Evolutionary conservation across 92 coral and sea anemone genomes (phyloP), one percentile per base, ranked within the genome.

Genomic region (Epizoanthus ramosus): DNA sequence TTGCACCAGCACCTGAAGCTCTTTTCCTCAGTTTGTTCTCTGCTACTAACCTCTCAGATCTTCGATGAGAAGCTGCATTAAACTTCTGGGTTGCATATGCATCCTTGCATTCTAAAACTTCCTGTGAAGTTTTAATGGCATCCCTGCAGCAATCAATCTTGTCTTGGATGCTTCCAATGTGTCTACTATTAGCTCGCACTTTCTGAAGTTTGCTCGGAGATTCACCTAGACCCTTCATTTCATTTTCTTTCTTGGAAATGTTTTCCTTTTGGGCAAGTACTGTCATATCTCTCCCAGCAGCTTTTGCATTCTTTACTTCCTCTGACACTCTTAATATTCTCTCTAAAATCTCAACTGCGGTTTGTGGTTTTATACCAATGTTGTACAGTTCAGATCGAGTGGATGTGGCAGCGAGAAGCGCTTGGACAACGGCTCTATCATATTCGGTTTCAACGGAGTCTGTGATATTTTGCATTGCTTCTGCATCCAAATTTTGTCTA

Each of bases 381-480:
- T 69, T 83, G 19, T 68, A 83, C 33, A 87, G 82, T 39, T 83
- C 87, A 65, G 83, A 52, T 52, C 91, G 82, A 53, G 91, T 70
- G 24, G 87, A 74, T 6, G 79, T 53, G 10, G 84, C 68, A 50
- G 80, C 84, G 61, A 87, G 33, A 39, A 87, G 53, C 9, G 83
- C 86, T 3, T 83, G 61, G 75, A 81, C 15, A 71, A 81, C 86
- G 15, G 83, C 77, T 79, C 69, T 84, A 60, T 88, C 91, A 66
- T 84, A 84, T 57, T 88, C 91, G 8, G 88, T 84, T 37, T 88
- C 88, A 88, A 88, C 84, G 0, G 91, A 88, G 37, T 88, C 68
- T 65, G 84, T 64, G 12, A 88, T 79, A 21, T 47, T 59, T 23
- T 79, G 74, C 53, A 88, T 43, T 14, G 88, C 60, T 52, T 88